phyloP scores from a whole-genome alignment of 1,140 invertebrate genomes.

The Hydropsyche tenuis region DNA sequence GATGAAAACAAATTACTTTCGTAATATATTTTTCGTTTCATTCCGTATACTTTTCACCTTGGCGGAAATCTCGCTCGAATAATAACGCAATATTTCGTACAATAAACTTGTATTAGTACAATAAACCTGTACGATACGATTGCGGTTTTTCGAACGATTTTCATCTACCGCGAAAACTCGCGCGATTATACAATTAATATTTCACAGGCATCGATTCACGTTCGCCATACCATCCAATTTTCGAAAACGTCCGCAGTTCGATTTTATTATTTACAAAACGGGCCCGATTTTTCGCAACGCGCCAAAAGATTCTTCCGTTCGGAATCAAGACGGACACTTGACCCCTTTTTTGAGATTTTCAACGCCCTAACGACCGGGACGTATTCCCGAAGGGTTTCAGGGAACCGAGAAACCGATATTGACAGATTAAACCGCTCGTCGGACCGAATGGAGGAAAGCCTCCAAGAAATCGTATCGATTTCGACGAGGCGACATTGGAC shows the following conservation, averaged over 20 bases:
- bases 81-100: background rate
- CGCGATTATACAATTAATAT: background rate
- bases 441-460: no score
- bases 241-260: no score
- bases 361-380: no score
- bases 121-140: background rate
- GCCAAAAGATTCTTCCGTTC: background rate
- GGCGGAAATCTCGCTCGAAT: background rate
- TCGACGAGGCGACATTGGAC: no score
- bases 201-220: no score
- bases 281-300: background rate
- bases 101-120: background rate
- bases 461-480: no score
- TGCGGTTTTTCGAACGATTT: conserved; percentile 8
- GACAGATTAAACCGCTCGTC: no score
- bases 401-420: no score
- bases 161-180: background rate
- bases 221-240: no score
- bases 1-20: conserved; percentile 3
- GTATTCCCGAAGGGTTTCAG: no score
- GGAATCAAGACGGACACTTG: background rate
- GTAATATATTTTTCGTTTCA: background rate
- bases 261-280: no score
- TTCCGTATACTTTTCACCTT: background rate
- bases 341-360: no score